Evolutionary conservation across 1,140 invertebrate species (phyloP).

Genomic region (Trachymyrmex septentrionalis): DNA sequence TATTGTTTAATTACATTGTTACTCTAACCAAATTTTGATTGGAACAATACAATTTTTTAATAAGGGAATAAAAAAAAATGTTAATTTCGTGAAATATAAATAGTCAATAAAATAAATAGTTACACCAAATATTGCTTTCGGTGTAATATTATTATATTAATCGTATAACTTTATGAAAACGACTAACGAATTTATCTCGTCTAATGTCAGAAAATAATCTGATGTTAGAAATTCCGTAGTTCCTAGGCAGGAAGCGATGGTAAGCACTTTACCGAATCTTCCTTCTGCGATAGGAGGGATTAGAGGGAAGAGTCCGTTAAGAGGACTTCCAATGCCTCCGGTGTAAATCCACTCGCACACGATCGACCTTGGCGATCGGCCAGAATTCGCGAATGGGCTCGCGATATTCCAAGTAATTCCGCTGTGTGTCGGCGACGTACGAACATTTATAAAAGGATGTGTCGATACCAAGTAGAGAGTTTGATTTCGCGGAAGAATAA

Average conservation of each 20-base stretch:
- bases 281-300: conserved; percentile 45
- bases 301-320: conserved; percentile 61
- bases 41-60: no score
- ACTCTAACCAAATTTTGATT: no score
- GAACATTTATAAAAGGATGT: conserved; percentile 63
- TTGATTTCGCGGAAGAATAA: conserved; percentile 64
- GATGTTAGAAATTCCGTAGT: conserved; percentile 18
- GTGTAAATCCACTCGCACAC: conserved; percentile 60
- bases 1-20: no score
- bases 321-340: conserved; percentile 40
- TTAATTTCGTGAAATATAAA: no score
- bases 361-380: conserved; percentile 66
- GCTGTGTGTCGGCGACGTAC: conserved; percentile 52
- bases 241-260: conserved; percentile 25
- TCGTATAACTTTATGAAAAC: neutral
- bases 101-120: no score
- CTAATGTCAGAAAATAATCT: neutral
- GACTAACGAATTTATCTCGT: conserved; percentile 17
- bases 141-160: neutral
- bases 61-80: no score
- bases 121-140: no score
- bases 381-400: conserved; percentile 64
- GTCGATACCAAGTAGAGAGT: conserved; percentile 61
- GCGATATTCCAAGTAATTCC: conserved; percentile 58
- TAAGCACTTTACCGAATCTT: conserved; percentile 51